A percentile compares a stretch with the other conserved stretches of the same genome.
phyloP scores from a whole-genome alignment of 2,797 vertebrate species.

The Artibeus jamaicensis region DNA sequence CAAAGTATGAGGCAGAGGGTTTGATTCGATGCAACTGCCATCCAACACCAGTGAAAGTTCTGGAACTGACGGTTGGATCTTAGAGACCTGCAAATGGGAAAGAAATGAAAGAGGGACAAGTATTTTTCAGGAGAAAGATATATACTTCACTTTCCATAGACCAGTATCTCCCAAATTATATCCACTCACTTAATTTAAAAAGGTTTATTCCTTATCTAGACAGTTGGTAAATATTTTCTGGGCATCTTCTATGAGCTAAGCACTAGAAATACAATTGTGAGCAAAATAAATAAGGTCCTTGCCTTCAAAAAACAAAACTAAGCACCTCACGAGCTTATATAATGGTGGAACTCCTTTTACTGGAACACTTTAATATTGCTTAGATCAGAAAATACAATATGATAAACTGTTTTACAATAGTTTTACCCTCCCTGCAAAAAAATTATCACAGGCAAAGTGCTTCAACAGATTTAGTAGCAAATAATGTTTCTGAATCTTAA shows the following conservation, averaged over 20 bases:
- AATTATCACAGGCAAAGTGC: neutral
- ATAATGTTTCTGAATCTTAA: conserved; percentile 10
- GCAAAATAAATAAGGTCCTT: conserved; percentile 31
- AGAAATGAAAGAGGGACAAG: conserved; percentile 28
- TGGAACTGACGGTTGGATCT: conserved; percentile 93
- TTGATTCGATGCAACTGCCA: conserved; percentile 84
- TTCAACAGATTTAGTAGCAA: neutral
- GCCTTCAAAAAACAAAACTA: neutral
- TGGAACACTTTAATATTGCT: neutral
- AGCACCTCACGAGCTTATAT: neutral
- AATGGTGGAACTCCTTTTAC: conserved; percentile 35
- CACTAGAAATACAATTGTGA: neutral
- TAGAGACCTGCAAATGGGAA: conserved; percentile 84
- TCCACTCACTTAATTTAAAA: conserved; percentile 11
- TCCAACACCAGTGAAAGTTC: conserved; percentile 95
- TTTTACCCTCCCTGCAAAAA: neutral
- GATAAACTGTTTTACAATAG: neutral
- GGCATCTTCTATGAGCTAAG: neutral
- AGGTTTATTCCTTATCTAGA: conserved; percentile 12
- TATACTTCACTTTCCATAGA: neutral
- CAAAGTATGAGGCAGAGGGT: conserved; percentile 51
- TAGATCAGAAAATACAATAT: conserved; percentile 2
- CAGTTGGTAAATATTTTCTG: neutral
- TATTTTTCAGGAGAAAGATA: conserved; percentile 3
- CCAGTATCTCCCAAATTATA: conserved; percentile 26